phyloP scores from a whole-genome alignment of 2,797 vertebrate species.

The Pristis pectinata region DNA sequence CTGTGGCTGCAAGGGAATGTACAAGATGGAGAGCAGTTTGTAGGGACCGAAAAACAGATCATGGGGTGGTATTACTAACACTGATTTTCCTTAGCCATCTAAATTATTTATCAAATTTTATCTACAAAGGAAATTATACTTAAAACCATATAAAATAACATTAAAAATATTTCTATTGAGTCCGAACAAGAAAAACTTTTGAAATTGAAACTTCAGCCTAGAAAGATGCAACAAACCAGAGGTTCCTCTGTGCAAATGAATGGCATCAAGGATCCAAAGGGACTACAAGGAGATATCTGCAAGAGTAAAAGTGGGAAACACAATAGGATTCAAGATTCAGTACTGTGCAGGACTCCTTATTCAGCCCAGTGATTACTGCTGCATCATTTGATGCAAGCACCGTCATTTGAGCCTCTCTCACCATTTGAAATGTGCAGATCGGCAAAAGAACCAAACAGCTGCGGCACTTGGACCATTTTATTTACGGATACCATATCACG shows the following conservation, averaged over 20 bases:
- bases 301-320: neutral
- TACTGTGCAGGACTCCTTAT: neutral
- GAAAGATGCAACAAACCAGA: neutral
- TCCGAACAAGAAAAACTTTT: neutral
- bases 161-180: neutral
- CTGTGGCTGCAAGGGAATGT: no score
- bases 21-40: neutral
- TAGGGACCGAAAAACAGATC: no score
- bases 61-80: neutral
- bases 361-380: neutral
- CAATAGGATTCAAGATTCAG: neutral
- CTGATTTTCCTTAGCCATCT: neutral
- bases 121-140: neutral
- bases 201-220: neutral
- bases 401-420: neutral
- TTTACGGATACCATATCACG: neutral
- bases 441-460: neutral
- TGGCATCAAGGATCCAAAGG: neutral
- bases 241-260: neutral
- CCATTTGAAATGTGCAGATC: neutral
- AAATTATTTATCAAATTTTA: neutral
- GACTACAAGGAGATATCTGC: neutral
- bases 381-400: neutral
- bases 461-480: neutral
- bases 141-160: neutral